Evolutionary conservation across 2,888 invertebrate genomes (phyloP).

Genomic region (Pollenia labialis): DNA sequence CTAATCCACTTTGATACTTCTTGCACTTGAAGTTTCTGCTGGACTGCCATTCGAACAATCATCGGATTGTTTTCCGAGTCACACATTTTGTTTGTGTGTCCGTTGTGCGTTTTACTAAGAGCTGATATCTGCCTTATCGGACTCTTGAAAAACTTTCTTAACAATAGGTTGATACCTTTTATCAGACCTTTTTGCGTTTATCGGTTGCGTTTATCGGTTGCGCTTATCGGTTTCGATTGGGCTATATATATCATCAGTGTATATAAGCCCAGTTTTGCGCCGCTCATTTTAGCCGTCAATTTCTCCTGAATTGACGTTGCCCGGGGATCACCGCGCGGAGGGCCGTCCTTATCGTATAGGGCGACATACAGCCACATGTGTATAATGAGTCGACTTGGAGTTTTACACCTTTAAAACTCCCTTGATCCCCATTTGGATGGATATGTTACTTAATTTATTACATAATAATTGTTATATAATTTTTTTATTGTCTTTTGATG

Average conservation of each 20-base stretch:
- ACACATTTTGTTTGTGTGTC: background rate
- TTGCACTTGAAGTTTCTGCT: background rate
- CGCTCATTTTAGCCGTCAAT: slow-evolving; percentile 73
- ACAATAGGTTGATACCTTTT: slow-evolving; percentile 4
- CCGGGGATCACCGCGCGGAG: slow-evolving; percentile 73
- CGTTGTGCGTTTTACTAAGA: background rate
- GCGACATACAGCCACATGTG: slow-evolving; percentile 63
- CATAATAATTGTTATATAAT: background rate
- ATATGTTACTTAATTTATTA: background rate
- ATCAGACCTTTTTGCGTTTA: background rate
- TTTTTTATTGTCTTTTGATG: background rate
- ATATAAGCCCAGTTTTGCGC: slow-evolving; percentile 47
- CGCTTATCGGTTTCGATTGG: slow-evolving; percentile 1
- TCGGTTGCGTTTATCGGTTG: background rate
- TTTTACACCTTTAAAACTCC: slow-evolving; percentile 56
- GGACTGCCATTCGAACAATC: background rate
- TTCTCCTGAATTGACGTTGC: slow-evolving; percentile 65
- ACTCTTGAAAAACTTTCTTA: background rate
- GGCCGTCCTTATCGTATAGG: slow-evolving; percentile 41
- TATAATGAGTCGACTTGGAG: slow-evolving; percentile 74
- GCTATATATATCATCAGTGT: slow-evolving; percentile 1
- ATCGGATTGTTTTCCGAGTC: background rate
- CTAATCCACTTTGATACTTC: background rate
- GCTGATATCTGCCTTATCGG: background rate
- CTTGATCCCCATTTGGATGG: slow-evolving; percentile 56